These are phyloP conservation scores for Lutraria rhynchaena DNA, from an alignment of 1,140 invertebrate species.

Conservation along the genomic window DNA sequence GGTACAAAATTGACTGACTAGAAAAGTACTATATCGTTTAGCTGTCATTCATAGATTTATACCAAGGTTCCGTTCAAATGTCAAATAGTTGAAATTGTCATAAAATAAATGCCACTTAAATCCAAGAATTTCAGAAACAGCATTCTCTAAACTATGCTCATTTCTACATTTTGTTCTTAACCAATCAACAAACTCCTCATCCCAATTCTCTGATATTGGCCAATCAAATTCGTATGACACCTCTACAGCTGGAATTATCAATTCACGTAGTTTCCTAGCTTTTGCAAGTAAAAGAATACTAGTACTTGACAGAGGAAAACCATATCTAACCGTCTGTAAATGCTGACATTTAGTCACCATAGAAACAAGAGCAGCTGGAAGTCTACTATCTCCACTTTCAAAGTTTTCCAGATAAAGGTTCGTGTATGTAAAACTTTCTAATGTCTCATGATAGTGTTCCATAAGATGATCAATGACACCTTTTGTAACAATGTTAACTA, in stretches of 20 bases:
- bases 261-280: constrained; percentile 61
- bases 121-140: constrained; percentile 64
- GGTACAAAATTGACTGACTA: no score
- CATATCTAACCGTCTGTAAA: constrained; percentile 62
- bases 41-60: constrained; percentile 22
- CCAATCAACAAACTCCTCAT: constrained; percentile 53
- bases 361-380: constrained; percentile 61
- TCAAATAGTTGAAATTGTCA: constrained; percentile 36
- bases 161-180: constrained; percentile 54
- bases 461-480: constrained; percentile 66
- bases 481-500: constrained; percentile 70
- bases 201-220: constrained; percentile 46
- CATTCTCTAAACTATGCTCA: constrained; percentile 56
- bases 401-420: constrained; percentile 67
- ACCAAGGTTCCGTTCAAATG: constrained; percentile 28
- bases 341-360: constrained; percentile 61
- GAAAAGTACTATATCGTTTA: no score
- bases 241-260: constrained; percentile 62
- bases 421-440: constrained; percentile 66
- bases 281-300: constrained; percentile 61
- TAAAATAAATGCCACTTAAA: constrained; percentile 60
- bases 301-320: constrained; percentile 68
- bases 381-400: constrained; percentile 64
- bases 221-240: constrained; percentile 69
- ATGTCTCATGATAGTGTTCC: constrained; percentile 54